Conservation (phyloP, 2,113 vertebrate species). For the Verasper variegatus region DNA sequence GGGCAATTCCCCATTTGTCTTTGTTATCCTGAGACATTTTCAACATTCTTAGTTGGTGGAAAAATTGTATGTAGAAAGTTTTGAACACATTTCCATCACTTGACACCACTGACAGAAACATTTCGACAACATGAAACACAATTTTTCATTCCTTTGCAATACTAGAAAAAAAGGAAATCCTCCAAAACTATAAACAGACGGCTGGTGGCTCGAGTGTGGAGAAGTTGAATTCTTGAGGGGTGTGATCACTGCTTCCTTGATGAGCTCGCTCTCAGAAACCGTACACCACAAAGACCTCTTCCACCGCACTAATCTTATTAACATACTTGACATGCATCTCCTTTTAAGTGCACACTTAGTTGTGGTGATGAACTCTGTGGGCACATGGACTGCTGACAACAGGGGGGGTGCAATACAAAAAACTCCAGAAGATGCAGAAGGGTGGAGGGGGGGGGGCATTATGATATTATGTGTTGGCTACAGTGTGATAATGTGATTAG, state of each 20-base stretch:
- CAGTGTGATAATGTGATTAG: constrained; percentile 44
- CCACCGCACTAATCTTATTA: constrained; percentile 59
- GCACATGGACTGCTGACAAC: constrained; percentile 31
- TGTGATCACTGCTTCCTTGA: not conserved
- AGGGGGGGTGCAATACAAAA: constrained; percentile 44
- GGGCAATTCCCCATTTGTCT: constrained; percentile 5
- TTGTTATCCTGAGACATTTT: not conserved
- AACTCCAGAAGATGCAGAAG: constrained; percentile 5
- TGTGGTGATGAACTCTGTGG: constrained; percentile 52
- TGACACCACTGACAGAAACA: constrained; percentile 2
- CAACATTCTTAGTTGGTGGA: not conserved
- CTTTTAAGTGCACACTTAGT: constrained; percentile 71
- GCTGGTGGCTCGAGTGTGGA: constrained; percentile 4
- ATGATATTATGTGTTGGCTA: constrained; percentile 8
- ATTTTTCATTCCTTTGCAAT: not conserved
- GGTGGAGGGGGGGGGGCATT: not conserved
- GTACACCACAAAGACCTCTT: constrained; percentile 33
- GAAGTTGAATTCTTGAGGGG: constrained; percentile 21
- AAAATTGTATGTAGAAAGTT: not conserved
- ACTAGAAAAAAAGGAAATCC: not conserved
- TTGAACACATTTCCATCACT: not conserved
- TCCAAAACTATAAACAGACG: constrained; percentile 12
- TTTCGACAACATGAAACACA: constrained; percentile 7
- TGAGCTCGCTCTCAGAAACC: constrained; percentile 38
- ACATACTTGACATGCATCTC: constrained; percentile 71